Evolutionary conservation across 1,140 invertebrate genomes (phyloP).

Genomic region (Monomorium pharaonis): DNA sequence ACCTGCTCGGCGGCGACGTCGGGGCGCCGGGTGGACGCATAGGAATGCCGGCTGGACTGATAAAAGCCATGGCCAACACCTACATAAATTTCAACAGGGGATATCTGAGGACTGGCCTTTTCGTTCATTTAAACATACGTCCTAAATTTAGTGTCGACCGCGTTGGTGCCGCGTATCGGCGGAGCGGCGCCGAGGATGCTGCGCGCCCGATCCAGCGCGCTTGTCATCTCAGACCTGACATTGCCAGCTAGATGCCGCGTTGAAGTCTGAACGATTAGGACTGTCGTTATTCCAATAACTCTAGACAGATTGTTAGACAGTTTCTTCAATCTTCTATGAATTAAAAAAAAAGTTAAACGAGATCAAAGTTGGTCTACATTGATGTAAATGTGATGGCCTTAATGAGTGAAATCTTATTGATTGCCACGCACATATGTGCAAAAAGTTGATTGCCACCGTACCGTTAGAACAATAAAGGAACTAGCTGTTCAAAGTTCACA

Average conservation of each 20-base stretch:
- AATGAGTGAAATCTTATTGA: too few relatives aligned
- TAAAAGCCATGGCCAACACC: conserved; percentile 85
- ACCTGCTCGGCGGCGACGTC: conserved; percentile 84
- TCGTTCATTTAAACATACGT: conserved; percentile 84
- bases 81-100: conserved; percentile 84
- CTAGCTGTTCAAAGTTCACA: too few relatives aligned
- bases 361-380: too few relatives aligned
- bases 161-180: conserved; percentile 63
- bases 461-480: too few relatives aligned
- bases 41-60: conserved; percentile 84
- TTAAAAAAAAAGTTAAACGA: too few relatives aligned
- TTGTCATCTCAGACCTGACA: conserved; percentile 18
- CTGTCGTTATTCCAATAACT: neutral
- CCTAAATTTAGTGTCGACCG: conserved; percentile 81
- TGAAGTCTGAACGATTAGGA: conserved; percentile 11
- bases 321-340: too few relatives aligned
- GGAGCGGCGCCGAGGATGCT: conserved; percentile 62
- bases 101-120: conserved; percentile 81
- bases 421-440: too few relatives aligned
- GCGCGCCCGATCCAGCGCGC: conserved; percentile 54
- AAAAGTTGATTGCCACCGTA: too few relatives aligned
- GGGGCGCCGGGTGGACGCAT: conserved; percentile 83
- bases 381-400: neutral
- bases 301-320: neutral
- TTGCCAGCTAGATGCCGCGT: neutral